These are phyloP conservation scores for Merodon equestris DNA, from an alignment of 2,888 invertebrate genomes.

Conservation along the genomic window DNA sequence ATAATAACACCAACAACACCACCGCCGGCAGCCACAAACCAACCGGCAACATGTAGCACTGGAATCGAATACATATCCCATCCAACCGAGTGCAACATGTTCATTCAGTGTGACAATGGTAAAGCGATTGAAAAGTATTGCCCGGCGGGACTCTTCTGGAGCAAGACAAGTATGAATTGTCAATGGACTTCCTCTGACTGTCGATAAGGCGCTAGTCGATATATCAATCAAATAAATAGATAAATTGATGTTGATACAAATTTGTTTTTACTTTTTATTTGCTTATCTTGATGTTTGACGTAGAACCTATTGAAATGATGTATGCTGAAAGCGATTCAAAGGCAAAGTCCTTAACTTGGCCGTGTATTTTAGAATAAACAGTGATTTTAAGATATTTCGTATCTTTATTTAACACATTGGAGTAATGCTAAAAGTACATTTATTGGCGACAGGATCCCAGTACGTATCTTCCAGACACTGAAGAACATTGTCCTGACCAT, in stretches of 20 bases:
- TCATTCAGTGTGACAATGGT: conserved; percentile 64
- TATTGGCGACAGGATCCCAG: conserved; percentile 48
- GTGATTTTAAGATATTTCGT: too few species aligned
- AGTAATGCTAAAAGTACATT: not conserved
- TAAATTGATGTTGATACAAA: not conserved
- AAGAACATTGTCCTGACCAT: not conserved
- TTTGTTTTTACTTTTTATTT: not conserved
- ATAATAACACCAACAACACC: not conserved
- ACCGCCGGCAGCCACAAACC: not conserved
- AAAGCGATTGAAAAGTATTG: conserved; percentile 52
- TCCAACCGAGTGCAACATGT: conserved; percentile 61
- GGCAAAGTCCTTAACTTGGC: not conserved
- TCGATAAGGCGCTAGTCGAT: not conserved
- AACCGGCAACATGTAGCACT: conserved; percentile 16
- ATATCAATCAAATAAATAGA: not conserved
- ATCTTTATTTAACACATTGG: too few species aligned
- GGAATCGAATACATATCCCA: conserved; percentile 43
- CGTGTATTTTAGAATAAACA: not conserved
- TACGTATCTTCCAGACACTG: conserved; percentile 55
- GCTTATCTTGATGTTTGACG: not conserved
- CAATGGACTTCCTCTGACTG: conserved; percentile 67
- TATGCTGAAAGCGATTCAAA: not conserved
- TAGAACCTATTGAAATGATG: not conserved
- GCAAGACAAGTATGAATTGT: conserved; percentile 39
- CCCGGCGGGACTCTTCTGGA: conserved; percentile 66